A percentile compares a stretch with the other conserved stretches of the same genome.
Conservation (phyloP, 2,113 vertebrate species). For the Ptychochromis oligacanthus region DNA sequence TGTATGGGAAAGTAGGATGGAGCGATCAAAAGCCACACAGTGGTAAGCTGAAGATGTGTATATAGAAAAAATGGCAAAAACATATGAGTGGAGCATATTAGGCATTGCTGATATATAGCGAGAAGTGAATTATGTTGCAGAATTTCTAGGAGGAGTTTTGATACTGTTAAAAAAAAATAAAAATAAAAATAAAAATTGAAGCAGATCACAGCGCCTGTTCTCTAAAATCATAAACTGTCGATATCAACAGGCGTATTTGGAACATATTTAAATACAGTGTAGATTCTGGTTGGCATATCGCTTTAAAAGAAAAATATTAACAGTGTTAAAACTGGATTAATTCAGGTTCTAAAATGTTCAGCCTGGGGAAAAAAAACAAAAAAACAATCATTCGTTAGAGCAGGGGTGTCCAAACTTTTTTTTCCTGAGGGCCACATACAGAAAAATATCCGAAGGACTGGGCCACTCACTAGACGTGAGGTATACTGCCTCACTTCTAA, state of each 20-base stretch:
- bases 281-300: not conserved
- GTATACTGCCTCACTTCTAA: no score
- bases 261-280: not conserved
- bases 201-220: not conserved
- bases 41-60: not conserved
- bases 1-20: no score
- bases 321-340: not conserved
- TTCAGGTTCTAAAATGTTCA: not conserved
- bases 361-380: rapidly evolving
- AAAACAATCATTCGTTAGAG: not conserved
- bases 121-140: slow-evolving; percentile 9
- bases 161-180: not conserved
- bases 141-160: not conserved
- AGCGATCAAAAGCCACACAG: not conserved
- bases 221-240: not conserved
- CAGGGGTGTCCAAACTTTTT: no score
- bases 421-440: no score
- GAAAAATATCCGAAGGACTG: no score
- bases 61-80: not conserved
- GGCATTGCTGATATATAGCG: not conserved
- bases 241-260: not conserved
- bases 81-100: not conserved
- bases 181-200: not conserved
- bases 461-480: no score
- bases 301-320: not conserved